Evolutionary conservation across 2,888 invertebrate genomes (phyloP).

Genomic region (Andrena dorsata): DNA sequence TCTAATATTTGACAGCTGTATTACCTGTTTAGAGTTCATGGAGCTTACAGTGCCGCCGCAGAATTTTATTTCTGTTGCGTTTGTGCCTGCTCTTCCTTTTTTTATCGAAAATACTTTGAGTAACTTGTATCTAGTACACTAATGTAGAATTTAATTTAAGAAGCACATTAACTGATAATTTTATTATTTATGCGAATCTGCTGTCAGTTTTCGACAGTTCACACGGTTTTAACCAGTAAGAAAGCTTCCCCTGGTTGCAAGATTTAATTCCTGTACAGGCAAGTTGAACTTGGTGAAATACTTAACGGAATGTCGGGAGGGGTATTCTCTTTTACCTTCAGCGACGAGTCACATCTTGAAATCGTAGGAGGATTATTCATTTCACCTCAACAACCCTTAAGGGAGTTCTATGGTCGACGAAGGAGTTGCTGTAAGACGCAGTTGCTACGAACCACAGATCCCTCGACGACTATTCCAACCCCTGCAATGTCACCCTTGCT

Average conservation of each 20-base stretch:
- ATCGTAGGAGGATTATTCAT: slow-evolving; percentile 70
- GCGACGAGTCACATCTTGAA: slow-evolving; percentile 50
- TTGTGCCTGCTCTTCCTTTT: no score
- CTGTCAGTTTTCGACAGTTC: background rate
- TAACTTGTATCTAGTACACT: no score
- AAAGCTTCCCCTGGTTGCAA: background rate
- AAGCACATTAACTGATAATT: no score
- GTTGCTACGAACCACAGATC: slow-evolving; percentile 61
- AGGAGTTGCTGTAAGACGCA: slow-evolving; percentile 60
- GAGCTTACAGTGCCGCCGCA: no score
- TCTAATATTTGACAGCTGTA: no score
- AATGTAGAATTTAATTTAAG: no score
- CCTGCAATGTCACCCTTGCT: slow-evolving; percentile 58
- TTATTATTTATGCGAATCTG: no score
- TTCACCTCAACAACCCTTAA: slow-evolving; percentile 69
- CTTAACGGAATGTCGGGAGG: slow-evolving; percentile 21
- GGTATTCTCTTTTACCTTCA: slow-evolving; percentile 5
- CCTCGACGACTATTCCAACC: slow-evolving; percentile 66
- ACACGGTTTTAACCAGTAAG: background rate
- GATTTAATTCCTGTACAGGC: background rate
- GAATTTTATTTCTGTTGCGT: no score
- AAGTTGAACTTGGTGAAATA: slow-evolving; percentile 2
- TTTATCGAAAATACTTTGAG: no score
- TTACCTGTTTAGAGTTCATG: no score
- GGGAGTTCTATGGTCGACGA: slow-evolving; percentile 57